These are phyloP conservation scores for Isoperla grammatica DNA, from an alignment of 2,888 invertebrate genomes.

Conservation along the genomic window DNA sequence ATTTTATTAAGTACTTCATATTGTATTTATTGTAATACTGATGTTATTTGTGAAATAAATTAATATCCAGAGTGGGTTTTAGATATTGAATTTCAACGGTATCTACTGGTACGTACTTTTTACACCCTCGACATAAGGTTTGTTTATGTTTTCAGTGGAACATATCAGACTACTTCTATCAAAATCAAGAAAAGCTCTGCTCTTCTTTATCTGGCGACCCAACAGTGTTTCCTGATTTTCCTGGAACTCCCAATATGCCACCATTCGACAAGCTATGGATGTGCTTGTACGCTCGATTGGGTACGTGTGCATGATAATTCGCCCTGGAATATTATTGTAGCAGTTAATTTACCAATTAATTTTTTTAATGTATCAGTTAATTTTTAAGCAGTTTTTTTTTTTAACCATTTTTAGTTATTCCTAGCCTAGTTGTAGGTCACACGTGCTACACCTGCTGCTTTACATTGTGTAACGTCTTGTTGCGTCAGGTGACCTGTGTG, in stretches of 20 bases:
- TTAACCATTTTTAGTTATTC: too few relatives aligned
- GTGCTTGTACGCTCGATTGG: slow-evolving; percentile 84
- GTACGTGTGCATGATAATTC: slow-evolving; percentile 41
- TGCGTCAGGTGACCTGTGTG: slow-evolving; percentile 73
- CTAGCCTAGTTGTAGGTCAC: too few relatives aligned
- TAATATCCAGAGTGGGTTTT: too few relatives aligned
- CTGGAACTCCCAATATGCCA: slow-evolving; percentile 75
- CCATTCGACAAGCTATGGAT: slow-evolving; percentile 94
- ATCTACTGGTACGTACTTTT: too few relatives aligned
- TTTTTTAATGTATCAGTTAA: slow-evolving; percentile 3
- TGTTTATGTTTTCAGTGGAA: slow-evolving; percentile 78
- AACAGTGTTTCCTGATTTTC: slow-evolving; percentile 73
- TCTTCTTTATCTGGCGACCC: slow-evolving; percentile 65
- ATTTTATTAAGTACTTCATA: too few relatives aligned
- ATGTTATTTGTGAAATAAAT: too few relatives aligned
- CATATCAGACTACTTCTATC: slow-evolving; percentile 95
- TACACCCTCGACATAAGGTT: too few relatives aligned
- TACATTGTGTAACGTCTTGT: too few relatives aligned
- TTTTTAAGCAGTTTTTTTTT: not conserved
- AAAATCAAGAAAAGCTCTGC: slow-evolving; percentile 82
- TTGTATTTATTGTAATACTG: too few relatives aligned
- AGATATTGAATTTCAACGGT: too few relatives aligned
- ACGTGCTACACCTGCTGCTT: too few relatives aligned
- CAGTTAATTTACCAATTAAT: too few relatives aligned
- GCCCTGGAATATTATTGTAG: not conserved